Evolutionary conservation across 30 jellyfish, hydroid and myxozoan species (phyloP), one percentile per base, ranked within the genome.

Genomic region (Calvadosia cruxmelitensis): DNA sequence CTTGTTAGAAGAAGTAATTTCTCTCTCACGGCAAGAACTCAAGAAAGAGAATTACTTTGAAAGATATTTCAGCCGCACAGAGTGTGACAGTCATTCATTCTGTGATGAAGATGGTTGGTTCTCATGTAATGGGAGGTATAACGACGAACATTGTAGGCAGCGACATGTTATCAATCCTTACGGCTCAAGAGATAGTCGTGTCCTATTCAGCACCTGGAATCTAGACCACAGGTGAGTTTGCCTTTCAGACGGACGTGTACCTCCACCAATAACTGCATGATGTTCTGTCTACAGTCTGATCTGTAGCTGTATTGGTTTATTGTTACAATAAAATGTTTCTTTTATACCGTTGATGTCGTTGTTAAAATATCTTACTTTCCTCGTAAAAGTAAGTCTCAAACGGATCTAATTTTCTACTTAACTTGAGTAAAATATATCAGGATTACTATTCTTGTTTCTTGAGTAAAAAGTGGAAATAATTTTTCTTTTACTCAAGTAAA

Each of bases 121-220:
- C 77, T 25, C 50, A 7, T 89, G 98, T 50, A 93, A 77, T 31
- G 98, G 98, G 35, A 70, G 77, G 2, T 81, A 66, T 49, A 64
- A 77, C 61, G 64, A 72, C 31, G 64, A 75, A 31, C 34, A 27
- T 5, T 89, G 98, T 53, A n/a, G 57, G 27, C 50, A 64, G 35
- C 31, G 57, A 15, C 98, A 89, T 52, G 34, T 30, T 28, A 81
- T 89, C 67, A 89, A 89, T 35, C 98, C 98, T 0, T 89, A 89
- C 71, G 93, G 93, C 0, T 76, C 95, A 2, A 73, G 66, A 36
- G 98, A 89, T 50, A 69, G 75, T 16, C 52, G 95, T 31, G 84
- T 89, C 3, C 70, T 89, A 29, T 89, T 89, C 64, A 89, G 90
- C 72, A 89, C 98, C 0, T 89, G 98, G 98, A 89, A 89, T 62